These are phyloP conservation scores for Bufo bufo DNA, from an alignment of 2,113 vertebrate species.

Conservation along the genomic window DNA sequence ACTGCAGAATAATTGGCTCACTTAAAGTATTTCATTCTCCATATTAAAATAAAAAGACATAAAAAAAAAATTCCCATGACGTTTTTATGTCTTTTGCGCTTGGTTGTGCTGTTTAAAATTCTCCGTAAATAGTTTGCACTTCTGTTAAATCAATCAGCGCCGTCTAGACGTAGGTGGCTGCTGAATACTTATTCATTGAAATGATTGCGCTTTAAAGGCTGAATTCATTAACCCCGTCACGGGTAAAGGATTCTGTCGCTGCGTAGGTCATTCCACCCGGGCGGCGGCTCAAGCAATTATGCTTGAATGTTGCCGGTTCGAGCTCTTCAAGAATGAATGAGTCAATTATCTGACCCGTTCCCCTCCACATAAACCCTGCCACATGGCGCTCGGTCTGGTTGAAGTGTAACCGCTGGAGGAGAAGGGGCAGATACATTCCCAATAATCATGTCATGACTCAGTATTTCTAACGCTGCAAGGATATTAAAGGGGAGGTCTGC, in stretches of 20 bases:
- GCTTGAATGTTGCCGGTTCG: not conserved
- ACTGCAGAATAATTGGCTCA: no score
- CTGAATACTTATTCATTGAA: constrained; percentile 45
- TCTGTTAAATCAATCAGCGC: constrained; percentile 15
- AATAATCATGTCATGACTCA: not conserved
- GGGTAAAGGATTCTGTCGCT: constrained; percentile 18
- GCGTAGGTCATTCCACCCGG: not conserved
- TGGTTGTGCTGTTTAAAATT: constrained; percentile 3
- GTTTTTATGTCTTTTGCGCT: not conserved
- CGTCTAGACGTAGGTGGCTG: constrained; percentile 29
- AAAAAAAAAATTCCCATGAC: no score
- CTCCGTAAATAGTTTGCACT: not conserved
- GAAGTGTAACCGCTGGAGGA: not conserved
- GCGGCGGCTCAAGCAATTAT: constrained; percentile 1
- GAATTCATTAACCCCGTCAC: constrained; percentile 41
- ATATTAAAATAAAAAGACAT: no score
- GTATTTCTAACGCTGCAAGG: no score
- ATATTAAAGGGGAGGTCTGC: no score
- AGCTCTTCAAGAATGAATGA: constrained; percentile 28
- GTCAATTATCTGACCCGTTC: constrained; percentile 34
- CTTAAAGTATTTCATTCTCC: no score
- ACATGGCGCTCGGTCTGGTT: not conserved
- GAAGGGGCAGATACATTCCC: not conserved
- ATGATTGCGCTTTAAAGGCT: constrained; percentile 7
- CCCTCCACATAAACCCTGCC: not conserved